These are phyloP conservation scores for Rattus rattus DNA, from an alignment of 2,113 vertebrate genomes.

Conservation along the genomic window DNA sequence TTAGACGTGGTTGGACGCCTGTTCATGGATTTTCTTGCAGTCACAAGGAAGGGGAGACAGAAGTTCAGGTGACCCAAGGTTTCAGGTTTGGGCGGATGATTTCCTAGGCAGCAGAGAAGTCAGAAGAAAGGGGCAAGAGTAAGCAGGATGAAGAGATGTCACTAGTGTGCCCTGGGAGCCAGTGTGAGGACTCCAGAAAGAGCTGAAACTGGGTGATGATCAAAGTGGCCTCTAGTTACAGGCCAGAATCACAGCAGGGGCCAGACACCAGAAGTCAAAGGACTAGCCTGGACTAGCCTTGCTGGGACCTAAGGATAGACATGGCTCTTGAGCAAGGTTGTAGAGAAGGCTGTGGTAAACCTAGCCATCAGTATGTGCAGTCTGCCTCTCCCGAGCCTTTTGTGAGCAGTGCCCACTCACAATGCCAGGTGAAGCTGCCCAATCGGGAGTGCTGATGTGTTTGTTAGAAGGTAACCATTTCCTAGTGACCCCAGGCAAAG, in stretches of 20 bases:
- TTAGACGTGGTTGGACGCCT: neutral
- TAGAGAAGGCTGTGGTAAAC: neutral
- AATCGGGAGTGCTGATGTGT: neutral
- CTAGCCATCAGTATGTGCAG: neutral
- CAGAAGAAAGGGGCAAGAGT: neutral
- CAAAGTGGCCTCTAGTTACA: neutral
- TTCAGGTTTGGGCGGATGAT: neutral
- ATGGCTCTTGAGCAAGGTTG: neutral
- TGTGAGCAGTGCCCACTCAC: neutral
- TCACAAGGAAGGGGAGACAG: no score
- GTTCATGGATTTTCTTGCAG: neutral
- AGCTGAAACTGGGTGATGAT: neutral
- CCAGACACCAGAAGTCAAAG: neutral
- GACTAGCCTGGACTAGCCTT: neutral
- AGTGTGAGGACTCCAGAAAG: neutral
- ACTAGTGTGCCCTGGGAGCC: neutral
- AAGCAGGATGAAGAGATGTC: accelerated
- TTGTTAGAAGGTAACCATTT: neutral
- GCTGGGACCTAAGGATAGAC: neutral
- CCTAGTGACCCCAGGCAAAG: accelerated
- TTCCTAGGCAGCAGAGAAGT: no score
- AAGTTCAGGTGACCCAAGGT: neutral
- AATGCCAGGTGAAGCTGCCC: neutral
- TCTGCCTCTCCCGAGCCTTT: neutral
- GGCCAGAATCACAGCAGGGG: neutral